phyloP scores from a whole-genome alignment of 1,140 invertebrate species.

The Brachionus calyciflorus region DNA sequence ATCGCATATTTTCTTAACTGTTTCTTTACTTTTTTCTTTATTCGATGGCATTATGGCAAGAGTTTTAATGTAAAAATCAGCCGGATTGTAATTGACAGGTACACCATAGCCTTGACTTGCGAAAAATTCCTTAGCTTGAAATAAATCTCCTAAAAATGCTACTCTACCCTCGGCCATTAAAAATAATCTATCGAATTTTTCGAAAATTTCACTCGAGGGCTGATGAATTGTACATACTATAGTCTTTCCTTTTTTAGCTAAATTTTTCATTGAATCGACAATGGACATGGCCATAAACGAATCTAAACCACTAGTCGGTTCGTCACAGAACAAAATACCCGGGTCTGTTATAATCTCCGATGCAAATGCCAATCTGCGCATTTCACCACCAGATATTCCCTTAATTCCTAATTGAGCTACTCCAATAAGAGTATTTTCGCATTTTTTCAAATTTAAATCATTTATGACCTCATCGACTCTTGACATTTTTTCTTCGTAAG shows the following conservation, averaged over 20 bases:
- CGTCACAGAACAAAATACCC: constrained; percentile 90
- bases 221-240: constrained; percentile 92
- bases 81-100: constrained; percentile 82
- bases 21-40: constrained; percentile 66
- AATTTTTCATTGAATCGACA: constrained; percentile 68
- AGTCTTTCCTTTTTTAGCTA: constrained; percentile 79
- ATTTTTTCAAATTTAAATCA: constrained; percentile 79
- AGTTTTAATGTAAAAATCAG: constrained; percentile 86
- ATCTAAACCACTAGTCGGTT: constrained; percentile 88
- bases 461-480: constrained; percentile 84
- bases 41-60: constrained; percentile 79
- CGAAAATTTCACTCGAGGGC: constrained; percentile 86
- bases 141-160: constrained; percentile 80
- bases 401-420: constrained; percentile 65
- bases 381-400: constrained; percentile 91
- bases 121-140: constrained; percentile 77
- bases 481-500: constrained; percentile 71
- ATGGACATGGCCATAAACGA: constrained; percentile 88
- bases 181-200: constrained; percentile 81
- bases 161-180: constrained; percentile 86
- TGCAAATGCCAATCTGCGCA: constrained; percentile 89
- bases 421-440: constrained; percentile 57
- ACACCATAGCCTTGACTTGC: constrained; percentile 62
- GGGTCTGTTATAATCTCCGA: constrained; percentile 94
- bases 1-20: not conserved